Evolutionary conservation across 2,797 vertebrate genomes (phyloP).

Genomic region (Chromobotia macracanthus): DNA sequence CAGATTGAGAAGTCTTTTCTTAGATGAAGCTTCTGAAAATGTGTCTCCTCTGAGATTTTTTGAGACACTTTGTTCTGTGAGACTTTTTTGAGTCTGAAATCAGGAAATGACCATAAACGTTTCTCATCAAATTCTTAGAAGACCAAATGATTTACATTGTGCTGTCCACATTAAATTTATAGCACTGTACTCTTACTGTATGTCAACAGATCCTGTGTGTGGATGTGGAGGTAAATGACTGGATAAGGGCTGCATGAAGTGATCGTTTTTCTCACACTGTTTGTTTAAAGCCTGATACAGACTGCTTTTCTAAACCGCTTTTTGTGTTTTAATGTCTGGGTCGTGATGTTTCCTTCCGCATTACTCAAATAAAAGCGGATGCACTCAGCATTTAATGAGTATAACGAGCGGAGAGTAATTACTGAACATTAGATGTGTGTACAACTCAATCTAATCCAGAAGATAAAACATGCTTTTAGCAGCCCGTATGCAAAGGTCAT

Average conservation of each 20-base stretch:
- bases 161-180: too few relatives aligned
- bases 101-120: too few relatives aligned
- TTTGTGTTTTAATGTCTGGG: background rate
- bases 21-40: too few relatives aligned
- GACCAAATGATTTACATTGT: too few relatives aligned
- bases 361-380: background rate
- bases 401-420: background rate
- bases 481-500: too few relatives aligned
- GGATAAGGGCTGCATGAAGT: background rate
- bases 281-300: constrained; percentile 17
- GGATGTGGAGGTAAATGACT: background rate
- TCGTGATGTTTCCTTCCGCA: background rate
- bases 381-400: background rate
- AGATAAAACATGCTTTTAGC: background rate
- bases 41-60: too few relatives aligned
- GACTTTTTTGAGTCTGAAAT: too few relatives aligned
- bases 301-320: background rate
- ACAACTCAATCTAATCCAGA: background rate
- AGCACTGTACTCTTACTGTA: background rate
- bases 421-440: background rate
- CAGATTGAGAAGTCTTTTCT: too few relatives aligned
- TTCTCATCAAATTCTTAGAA: too few relatives aligned
- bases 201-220: background rate
- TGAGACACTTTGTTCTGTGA: too few relatives aligned
- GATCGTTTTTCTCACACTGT: background rate